Conservation (phyloP, 1,140 invertebrate genomes). For the Amyelois transitella region DNA sequence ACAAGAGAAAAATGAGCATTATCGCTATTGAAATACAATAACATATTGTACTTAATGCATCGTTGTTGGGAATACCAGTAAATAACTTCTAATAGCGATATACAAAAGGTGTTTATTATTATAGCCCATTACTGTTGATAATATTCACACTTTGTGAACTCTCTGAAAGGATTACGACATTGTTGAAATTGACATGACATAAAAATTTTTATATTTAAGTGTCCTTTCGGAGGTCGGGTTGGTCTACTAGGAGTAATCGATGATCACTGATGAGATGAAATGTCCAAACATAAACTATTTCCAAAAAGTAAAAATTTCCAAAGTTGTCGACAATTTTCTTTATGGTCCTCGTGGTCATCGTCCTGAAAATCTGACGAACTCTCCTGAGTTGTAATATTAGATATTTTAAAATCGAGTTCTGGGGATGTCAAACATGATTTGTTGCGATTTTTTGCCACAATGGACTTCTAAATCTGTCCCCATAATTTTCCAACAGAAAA, state of each 20-base stretch:
- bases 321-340: too few species aligned
- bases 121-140: neutral
- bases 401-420: too few species aligned
- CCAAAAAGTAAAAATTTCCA: too few species aligned
- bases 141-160: neutral
- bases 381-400: too few species aligned
- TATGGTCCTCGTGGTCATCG: too few species aligned
- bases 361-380: too few species aligned
- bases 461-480: neutral
- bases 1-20: neutral
- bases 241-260: too few species aligned
- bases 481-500: neutral
- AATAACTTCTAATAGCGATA: neutral
- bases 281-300: too few species aligned
- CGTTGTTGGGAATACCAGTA: neutral
- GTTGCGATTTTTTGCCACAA: neutral
- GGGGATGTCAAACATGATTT: neutral
- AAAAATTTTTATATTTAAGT: too few species aligned
- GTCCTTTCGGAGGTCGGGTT: too few species aligned
- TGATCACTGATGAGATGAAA: too few species aligned
- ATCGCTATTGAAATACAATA: neutral
- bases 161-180: neutral
- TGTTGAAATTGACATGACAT: neutral
- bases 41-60: neutral
- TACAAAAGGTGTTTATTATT: neutral